A percentile compares a stretch with the other conserved stretches of the same genome.
These are phyloP conservation scores for Agonum fuliginosum DNA, from an alignment of 2,888 invertebrate genomes.

Conservation along the genomic window DNA sequence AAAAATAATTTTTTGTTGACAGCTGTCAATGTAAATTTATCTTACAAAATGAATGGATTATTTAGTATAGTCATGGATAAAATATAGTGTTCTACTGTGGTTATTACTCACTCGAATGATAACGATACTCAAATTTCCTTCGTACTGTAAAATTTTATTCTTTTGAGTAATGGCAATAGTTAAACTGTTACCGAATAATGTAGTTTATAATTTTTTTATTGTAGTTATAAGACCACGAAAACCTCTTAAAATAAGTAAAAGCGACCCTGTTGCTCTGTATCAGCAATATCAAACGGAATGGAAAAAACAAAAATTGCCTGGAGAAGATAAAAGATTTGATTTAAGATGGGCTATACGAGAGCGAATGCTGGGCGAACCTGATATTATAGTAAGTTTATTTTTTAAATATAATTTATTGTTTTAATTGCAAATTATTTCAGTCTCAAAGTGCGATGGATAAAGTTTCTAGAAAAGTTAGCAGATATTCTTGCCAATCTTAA, in stretches of 20 bases:
- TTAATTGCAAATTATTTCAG: not conserved
- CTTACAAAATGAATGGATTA: too few species aligned
- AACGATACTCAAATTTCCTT: too few species aligned
- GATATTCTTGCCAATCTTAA: too few species aligned
- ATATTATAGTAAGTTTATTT: slow-evolving; percentile 62
- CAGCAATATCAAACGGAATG: slow-evolving; percentile 85
- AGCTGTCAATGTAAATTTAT: too few species aligned
- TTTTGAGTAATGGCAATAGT: too few species aligned
- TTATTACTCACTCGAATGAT: too few species aligned
- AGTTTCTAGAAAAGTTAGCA: slow-evolving; percentile 3
- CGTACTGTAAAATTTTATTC: too few species aligned
- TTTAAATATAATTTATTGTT: not conserved
- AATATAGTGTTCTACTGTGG: too few species aligned
- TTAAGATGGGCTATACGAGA: slow-evolving; percentile 83
- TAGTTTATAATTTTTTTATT: slow-evolving; percentile 66
- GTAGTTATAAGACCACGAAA: slow-evolving; percentile 79
- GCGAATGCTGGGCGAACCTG: slow-evolving; percentile 77
- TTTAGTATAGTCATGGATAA: too few species aligned
- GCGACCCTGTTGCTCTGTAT: slow-evolving; percentile 85
- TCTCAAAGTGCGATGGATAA: not conserved
- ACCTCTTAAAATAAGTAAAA: slow-evolving; percentile 73
- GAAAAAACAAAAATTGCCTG: slow-evolving; percentile 85
- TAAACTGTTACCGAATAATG: slow-evolving; percentile 5
- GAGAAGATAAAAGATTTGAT: slow-evolving; percentile 80
- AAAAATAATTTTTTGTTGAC: too few species aligned